A percentile compares a stretch with the other conserved stretches of the same genome.
phyloP scores from a whole-genome alignment of 1,140 invertebrate genomes.

The Hypsibius dujardini region DNA sequence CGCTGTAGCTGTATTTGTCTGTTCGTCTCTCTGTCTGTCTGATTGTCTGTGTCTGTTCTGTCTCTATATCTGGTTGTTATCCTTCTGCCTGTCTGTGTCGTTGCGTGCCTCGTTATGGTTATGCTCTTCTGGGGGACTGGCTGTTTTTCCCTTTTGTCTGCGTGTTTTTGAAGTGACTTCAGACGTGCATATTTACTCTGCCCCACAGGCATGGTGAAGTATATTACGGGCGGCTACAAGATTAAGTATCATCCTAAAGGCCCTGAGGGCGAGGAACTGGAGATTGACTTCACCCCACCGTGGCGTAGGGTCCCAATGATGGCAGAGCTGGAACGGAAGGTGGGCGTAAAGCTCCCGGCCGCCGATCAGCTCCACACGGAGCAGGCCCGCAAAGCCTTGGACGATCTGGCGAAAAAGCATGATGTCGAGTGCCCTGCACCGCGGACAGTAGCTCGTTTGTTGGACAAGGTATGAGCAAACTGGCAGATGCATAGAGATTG shows the following conservation, averaged over 20 bases:
- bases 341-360: slow-evolving; percentile 65
- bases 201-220: slow-evolving; percentile 46
- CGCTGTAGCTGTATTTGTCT: too few species aligned
- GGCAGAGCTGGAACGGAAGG: slow-evolving; percentile 59
- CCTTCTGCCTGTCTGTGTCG: not conserved
- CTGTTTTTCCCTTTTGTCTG: too few species aligned
- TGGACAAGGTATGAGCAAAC: slow-evolving; percentile 59
- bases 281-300: slow-evolving; percentile 93
- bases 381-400: slow-evolving; percentile 28
- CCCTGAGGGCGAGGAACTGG: slow-evolving; percentile 52
- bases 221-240: slow-evolving; percentile 47
- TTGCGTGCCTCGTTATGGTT: slow-evolving; percentile 34
- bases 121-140: too few species aligned
- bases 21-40: too few species aligned
- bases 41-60: too few species aligned
- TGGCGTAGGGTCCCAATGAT: slow-evolving; percentile 83
- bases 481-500: too few species aligned
- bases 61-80: too few species aligned
- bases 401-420: slow-evolving; percentile 60
- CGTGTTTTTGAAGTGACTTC: too few species aligned
- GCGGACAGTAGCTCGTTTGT: slow-evolving; percentile 66
- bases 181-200: slow-evolving; percentile 33
- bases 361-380: slow-evolving; percentile 35
- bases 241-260: slow-evolving; percentile 85
- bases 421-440: slow-evolving; percentile 79